Conservation (phyloP, 2,888 invertebrate genomes). For the Idaea aversata region DNA sequence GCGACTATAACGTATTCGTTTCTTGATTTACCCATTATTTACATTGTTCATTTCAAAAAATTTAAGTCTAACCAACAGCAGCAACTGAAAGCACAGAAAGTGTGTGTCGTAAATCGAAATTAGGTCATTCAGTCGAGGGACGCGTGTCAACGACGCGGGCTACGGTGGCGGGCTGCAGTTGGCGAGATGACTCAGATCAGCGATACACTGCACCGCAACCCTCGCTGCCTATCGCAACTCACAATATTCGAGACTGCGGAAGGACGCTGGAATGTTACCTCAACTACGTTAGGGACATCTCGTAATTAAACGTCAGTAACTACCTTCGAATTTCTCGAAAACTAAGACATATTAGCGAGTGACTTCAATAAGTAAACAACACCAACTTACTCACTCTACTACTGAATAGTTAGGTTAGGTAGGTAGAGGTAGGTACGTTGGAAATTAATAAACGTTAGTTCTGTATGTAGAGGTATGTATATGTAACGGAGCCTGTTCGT, state of each 20-base stretch:
- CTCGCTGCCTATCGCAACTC: too few species aligned
- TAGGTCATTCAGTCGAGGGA: too few species aligned
- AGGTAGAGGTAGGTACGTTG: background rate
- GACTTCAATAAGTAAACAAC: background rate
- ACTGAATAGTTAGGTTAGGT: background rate
- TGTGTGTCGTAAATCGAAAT: too few species aligned
- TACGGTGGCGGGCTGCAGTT: too few species aligned
- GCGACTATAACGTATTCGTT: background rate
- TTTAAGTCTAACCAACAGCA: background rate
- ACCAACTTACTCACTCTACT: background rate
- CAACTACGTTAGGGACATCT: background rate
- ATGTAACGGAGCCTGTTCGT: constrained; percentile 46
- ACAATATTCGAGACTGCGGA: too few species aligned
- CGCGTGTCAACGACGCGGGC: too few species aligned
- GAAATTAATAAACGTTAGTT: background rate
- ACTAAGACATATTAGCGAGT: background rate
- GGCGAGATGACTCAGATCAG: too few species aligned
- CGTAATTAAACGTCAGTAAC: background rate
- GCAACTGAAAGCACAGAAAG: too few species aligned
- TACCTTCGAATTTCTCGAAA: background rate
- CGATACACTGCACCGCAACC: background rate
- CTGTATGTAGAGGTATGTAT: constrained; percentile 21
- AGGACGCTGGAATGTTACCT: too few species aligned
- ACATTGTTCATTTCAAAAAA: background rate
- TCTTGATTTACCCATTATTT: background rate